phyloP scores from a whole-genome alignment of 2,888 invertebrate genomes.

The Megalurothrips usitatus region DNA sequence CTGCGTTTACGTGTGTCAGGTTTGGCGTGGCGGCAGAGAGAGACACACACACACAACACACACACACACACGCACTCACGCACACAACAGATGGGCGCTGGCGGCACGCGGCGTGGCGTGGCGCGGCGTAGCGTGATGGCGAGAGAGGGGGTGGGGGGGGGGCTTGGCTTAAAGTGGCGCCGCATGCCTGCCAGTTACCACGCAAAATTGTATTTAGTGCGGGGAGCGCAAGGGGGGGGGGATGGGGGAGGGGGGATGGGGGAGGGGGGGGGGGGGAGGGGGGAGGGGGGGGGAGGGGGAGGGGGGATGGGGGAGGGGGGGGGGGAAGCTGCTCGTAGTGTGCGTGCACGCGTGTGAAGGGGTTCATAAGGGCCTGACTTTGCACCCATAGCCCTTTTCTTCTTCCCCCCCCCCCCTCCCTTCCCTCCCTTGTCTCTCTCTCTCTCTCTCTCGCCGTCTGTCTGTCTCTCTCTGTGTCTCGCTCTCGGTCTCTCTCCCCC shows the following conservation, averaged over 20 bases:
- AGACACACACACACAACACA: too few species aligned
- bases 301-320: too few species aligned
- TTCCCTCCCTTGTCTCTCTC: too few species aligned
- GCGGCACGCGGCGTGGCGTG: background rate
- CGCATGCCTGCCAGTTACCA: background rate
- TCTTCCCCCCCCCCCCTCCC: too few species aligned
- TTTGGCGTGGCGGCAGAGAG: too few species aligned
- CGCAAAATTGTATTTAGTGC: slow-evolving; percentile 20
- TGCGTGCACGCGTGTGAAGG: background rate
- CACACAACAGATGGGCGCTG: too few species aligned
- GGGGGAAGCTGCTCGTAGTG: background rate
- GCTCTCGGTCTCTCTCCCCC: background rate
- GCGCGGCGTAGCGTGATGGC: background rate
- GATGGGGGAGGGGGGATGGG: background rate
- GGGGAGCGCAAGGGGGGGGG: background rate
- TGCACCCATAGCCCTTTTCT: too few species aligned
- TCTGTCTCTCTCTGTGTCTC: too few species aligned
- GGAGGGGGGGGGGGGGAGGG: background rate
- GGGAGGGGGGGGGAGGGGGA: background rate
- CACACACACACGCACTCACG: too few species aligned
- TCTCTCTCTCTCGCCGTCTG: too few species aligned
- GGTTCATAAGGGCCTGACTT: too few species aligned
- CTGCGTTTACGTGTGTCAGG: too few species aligned
- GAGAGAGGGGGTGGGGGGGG: background rate
- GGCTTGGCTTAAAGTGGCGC: background rate